Percentiles rank a stretch among this genome's conserved stretches.
Evolutionary conservation across 2,113 vertebrate genomes (phyloP).

Genomic region (Muntiacus muntjak): DNA sequence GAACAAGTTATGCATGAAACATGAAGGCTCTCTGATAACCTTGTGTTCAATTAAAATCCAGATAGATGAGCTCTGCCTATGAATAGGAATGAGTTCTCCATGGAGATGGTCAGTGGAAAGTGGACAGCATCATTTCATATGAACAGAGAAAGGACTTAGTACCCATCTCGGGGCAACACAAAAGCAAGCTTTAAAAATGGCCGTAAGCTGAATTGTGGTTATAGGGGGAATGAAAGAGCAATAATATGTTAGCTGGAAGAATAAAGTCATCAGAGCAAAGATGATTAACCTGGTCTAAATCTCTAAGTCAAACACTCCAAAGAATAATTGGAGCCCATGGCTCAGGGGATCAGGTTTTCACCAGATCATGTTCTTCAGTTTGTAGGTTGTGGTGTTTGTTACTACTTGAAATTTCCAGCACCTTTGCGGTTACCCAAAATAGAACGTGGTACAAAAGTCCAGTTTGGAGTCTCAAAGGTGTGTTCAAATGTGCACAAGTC

Average conservation of each 20-base stretch:
- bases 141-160: background rate
- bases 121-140: background rate
- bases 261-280: background rate
- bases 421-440: conserved; percentile 35
- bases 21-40: background rate
- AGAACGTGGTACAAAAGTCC: conserved; percentile 2
- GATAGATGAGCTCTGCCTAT: background rate
- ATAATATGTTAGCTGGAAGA: background rate
- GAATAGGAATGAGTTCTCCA: background rate
- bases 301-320: background rate
- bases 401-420: conserved; percentile 53
- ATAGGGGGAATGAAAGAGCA: background rate
- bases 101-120: background rate
- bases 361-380: background rate
- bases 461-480: background rate
- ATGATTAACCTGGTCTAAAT: background rate
- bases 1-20: background rate
- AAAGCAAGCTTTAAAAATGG: background rate
- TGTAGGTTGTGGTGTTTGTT: conserved; percentile 30
- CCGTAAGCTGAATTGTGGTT: background rate
- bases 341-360: fast-evolving
- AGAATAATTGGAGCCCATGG: background rate
- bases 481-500: conserved; percentile 24
- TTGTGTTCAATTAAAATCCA: background rate
- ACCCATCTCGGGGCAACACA: background rate